Base-by-base conservation (phyloP, 1,140 invertebrate species). In the Tetramorium alpestre region DNA sequence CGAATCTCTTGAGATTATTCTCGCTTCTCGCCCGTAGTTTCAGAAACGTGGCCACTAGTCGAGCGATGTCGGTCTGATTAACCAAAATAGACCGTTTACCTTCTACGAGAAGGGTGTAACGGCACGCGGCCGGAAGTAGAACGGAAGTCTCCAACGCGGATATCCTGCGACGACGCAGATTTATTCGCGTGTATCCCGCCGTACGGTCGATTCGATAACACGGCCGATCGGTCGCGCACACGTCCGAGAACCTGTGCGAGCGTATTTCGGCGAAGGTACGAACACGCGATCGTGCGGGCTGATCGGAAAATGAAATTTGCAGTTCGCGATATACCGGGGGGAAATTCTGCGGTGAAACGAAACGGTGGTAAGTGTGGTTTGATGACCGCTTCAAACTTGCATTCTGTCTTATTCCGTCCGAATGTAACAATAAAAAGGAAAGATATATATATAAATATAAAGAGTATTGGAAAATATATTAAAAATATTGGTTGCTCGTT, bases 131-230 rank as follows among this genome's bases (percentile, higher is more conserved):
- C 82, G 88, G 77, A 88, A 91, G 77, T 47, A 25, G 33, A 18
- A 73, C 88, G 88, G 86, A 86, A 56, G 90, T 73, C 84, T 85
- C 72, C 64, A 78, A 62, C 58, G 41, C 64, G 84, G 87, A 91
- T 90, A 88, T 91, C 89, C 86, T 82, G 75, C 78, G 25, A 22
- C 72, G 49, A 38, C 78, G 88, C 87, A 80, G 89, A 91, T 91
- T 90, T 89, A 88, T 89, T 88, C 67, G 65, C 84, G 62, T 72
- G 60, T 77, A 49, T 85, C 47, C 38, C 58, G 67, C 28, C 62
- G 41, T 86, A 47, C 41, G 77, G n/a, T 80, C 87, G 87, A 87
- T 89, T 88, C 65, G 72, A 89, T 64, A 62, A 86, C 64, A 89
- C 64, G 58, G 56, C 60, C 54, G 85, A 87, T 87, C 69, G 60